Conservation (phyloP, 2,113 vertebrate genomes). For the Boulengeromyrus knoepffleri region DNA sequence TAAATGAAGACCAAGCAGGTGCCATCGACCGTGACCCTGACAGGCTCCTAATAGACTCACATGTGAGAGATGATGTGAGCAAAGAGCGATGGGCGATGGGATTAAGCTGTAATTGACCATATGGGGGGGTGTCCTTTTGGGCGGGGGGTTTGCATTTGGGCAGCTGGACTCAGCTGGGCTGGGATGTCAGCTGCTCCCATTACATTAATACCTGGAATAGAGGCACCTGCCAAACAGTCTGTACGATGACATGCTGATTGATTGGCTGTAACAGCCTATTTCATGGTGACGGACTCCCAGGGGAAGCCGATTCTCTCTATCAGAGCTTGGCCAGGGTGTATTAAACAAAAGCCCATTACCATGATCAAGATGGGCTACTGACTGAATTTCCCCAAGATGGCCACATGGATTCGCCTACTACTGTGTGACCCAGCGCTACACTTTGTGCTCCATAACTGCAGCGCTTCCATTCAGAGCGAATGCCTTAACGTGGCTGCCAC, state of each 20-base stretch:
- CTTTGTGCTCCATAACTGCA: not conserved
- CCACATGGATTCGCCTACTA: not conserved
- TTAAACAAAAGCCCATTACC: constrained; percentile 24
- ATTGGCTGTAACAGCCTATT: constrained; percentile 49
- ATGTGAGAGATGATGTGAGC: not conserved
- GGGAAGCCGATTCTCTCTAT: constrained; percentile 26
- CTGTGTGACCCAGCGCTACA: not conserved
- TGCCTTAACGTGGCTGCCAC: not conserved
- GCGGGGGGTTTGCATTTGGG: constrained; percentile 18
- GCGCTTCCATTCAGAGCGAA: not conserved
- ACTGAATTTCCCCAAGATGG: not conserved
- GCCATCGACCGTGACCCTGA: constrained; percentile 42
- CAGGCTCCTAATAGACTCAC: not conserved
- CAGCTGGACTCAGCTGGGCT: constrained; percentile 45
- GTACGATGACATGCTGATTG: constrained; percentile 43
- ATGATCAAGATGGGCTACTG: not conserved
- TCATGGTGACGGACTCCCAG: constrained; percentile 14
- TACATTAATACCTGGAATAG: constrained; percentile 35
- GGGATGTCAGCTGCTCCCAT: constrained; percentile 32
- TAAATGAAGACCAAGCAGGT: constrained; percentile 54
- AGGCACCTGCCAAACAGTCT: constrained; percentile 49
- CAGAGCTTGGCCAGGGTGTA: constrained; percentile 26
- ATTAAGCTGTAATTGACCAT: constrained; percentile 15
- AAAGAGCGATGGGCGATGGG: constrained; percentile 20
- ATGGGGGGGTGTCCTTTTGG: constrained; percentile 7